phyloP scores from a whole-genome alignment of 1,140 invertebrate species.

The Hyles euphorbiae region DNA sequence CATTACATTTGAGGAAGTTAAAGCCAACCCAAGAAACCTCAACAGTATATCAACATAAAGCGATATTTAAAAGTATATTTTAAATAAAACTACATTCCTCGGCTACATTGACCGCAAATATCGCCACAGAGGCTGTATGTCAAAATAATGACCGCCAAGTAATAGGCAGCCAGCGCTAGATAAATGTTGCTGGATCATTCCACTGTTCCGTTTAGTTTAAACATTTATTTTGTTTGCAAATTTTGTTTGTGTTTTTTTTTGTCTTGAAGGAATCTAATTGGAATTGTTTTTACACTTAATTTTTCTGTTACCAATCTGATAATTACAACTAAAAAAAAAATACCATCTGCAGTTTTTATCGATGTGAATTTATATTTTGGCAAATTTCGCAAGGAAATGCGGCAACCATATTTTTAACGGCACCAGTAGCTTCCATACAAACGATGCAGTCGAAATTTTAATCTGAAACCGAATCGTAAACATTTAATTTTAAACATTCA shows the following conservation, averaged over 20 bases:
- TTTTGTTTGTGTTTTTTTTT: slow-evolving; percentile 22
- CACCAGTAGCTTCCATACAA: too few relatives aligned
- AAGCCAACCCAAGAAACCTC: slow-evolving; percentile 24
- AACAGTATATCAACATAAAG: slow-evolving; percentile 58
- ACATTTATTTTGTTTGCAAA: slow-evolving; percentile 16
- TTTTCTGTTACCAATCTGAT: too few relatives aligned
- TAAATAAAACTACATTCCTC: slow-evolving; percentile 61
- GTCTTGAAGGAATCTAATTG: neutral
- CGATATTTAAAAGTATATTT: slow-evolving; percentile 65
- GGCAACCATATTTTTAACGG: too few relatives aligned
- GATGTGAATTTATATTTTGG: too few relatives aligned
- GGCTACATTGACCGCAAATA: slow-evolving; percentile 68
- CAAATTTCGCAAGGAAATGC: too few relatives aligned
- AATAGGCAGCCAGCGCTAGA: slow-evolving; percentile 34
- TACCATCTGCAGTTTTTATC: too few relatives aligned
- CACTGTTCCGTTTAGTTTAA: neutral
- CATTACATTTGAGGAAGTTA: neutral
- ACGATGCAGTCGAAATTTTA: too few relatives aligned
- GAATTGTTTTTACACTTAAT: too few relatives aligned
- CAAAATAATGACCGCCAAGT: slow-evolving; percentile 65
- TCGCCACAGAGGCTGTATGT: slow-evolving; percentile 56
- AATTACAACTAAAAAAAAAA: too few relatives aligned
- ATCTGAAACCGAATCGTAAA: too few relatives aligned
- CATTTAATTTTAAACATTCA: too few relatives aligned
- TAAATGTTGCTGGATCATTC: slow-evolving; percentile 16